Evolutionary conservation across 1,140 invertebrate genomes (phyloP), one percentile per base, ranked within the genome.

Genomic region (Halyomorpha halys): DNA sequence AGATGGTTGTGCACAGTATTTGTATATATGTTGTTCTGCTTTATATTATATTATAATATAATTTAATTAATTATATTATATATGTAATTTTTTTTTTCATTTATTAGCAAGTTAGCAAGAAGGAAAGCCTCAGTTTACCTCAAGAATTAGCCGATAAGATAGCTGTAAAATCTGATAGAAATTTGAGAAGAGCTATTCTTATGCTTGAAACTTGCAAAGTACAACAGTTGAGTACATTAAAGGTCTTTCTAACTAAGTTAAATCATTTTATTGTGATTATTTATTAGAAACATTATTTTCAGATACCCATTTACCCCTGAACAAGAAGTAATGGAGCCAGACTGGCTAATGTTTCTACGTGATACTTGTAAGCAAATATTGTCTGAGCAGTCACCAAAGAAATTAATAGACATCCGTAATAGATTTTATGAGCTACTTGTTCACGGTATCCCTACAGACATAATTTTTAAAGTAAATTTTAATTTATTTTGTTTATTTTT

Each of bases 121-220:
- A 91, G 67, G 96, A 98, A 79, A 82, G 86, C 34, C 74, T 98
- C 0, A 80, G 70, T 65, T 70, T 98, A 53, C 91, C 94, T 0
- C 67, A 77, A 14, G 86, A 90, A 70, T 76, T 98, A 44, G 90
- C 90, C 1, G 73, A 80, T 63, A 84, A 81, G 70, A 86, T 99
- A 68, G 86, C 91, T 2, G 80, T 85, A 62, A 82, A 84, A 71
- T 91, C 89, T 49, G 83, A 90, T 65, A 78, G 96, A 44, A 99
- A 99, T 81, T 75, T 99, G n/a, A 78, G 97, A 45, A 75, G 93
- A 72, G 96, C 95, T 3, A 76, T 99, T 64, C 78, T 99, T 2
- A 94, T 96, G 86, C 83, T 93, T 69, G 95, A 99, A 77, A 89
- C 93, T 9, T 91, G 89, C 72, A 92, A 89, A 79, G 91, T 94